Base-by-base conservation (phyloP, 1,140 invertebrate species). In the Scaptomyza graminum region DNA sequence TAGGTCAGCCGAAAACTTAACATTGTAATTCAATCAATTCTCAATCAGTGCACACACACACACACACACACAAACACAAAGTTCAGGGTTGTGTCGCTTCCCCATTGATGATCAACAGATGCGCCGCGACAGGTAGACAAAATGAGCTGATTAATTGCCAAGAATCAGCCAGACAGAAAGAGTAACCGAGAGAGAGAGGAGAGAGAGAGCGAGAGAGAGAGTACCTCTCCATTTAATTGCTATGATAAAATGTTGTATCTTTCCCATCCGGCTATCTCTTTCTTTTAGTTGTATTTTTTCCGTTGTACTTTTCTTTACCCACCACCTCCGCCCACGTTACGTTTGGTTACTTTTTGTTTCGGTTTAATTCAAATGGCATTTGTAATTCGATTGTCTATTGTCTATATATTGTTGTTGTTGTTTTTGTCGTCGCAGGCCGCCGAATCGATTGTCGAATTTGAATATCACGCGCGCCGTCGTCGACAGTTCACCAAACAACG, bases 361-460 rank as follows among this genome's bases (percentile, higher is more conserved):
- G 76, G 72, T 83, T 87, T 88, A 76, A 87, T 89, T 83, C 72
- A 76, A 79, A 89, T 84, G 76, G 76, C 76, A 80, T 78, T 87
- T 64, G 76, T 74, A 88, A 82, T 88, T 83, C 73, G 84, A 88
- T 87, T 87, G 65, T 70, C 59, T 71, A 79, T 88, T 88, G 77
- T 76, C 71, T 5, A 25, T 31, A 31, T 59, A 59, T 76, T 81
- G 60, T 73, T 78, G 61, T 71, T 82, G 76, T 84, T 83, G 67
- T 78, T 88, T 67, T 77, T 84, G 82, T 84, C 79, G 77, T 84
- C 80, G 80, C 80, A 84, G 80, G 80, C 80, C 67, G 51, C 52
- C 67, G 56, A 87, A 76, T 87, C 79, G 83, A 88, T 89, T 88
- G 83, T 88, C 83, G 76, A 88, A 89, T 88, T 89, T 88, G 73